Conservation (phyloP, 2,113 vertebrate species). For the Solea senegalensis region DNA sequence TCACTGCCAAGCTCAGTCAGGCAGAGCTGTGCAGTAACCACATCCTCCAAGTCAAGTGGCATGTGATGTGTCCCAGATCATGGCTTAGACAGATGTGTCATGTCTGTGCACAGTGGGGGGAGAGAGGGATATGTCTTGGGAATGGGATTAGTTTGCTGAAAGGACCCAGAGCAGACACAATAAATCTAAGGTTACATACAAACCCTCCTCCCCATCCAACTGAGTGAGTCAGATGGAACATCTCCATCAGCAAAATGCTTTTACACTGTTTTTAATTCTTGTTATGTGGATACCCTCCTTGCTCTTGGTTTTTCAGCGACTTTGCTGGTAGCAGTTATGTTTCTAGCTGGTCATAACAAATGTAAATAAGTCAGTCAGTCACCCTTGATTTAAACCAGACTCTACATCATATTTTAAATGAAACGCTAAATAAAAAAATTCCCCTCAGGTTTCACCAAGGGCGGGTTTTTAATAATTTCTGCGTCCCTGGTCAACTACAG, state of each 20-base stretch:
- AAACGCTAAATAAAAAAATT: slow-evolving; percentile 14
- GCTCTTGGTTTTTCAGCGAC: slow-evolving; percentile 36
- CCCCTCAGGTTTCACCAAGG: slow-evolving; percentile 7
- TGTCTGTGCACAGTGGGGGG: slow-evolving; percentile 55
- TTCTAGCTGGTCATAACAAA: slow-evolving; percentile 44
- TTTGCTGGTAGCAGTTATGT: slow-evolving; percentile 22
- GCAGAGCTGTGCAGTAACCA: slow-evolving; percentile 24
- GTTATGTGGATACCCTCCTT: slow-evolving; percentile 51
- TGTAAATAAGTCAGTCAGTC: slow-evolving; percentile 20
- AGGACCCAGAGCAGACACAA: slow-evolving; percentile 67
- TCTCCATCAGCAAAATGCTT: slow-evolving; percentile 69
- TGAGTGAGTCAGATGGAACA: slow-evolving; percentile 61
- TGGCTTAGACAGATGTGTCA: slow-evolving; percentile 70
- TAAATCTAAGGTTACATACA: slow-evolving; percentile 74
- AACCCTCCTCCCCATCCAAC: slow-evolving; percentile 13
- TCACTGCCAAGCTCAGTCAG: not conserved
- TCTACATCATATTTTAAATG: slow-evolving; percentile 26
- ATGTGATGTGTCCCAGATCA: slow-evolving; percentile 62
- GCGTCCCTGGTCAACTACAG: slow-evolving; percentile 23
- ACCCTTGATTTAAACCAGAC: slow-evolving; percentile 37
- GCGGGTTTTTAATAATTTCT: slow-evolving; percentile 38
- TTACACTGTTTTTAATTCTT: slow-evolving; percentile 62
- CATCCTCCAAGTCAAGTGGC: slow-evolving; percentile 43
- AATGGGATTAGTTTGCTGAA: slow-evolving; percentile 67
- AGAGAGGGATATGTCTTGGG: slow-evolving; percentile 44